These are phyloP conservation scores for pig (Sus scrofa) DNA, from an alignment of 2,113 vertebrate genomes.

Conservation along the genomic window T2T-Sscrofa CM000812.6:91761501-91762000, in stretches of 20 bases:
- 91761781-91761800: neutral
- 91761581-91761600: neutral
- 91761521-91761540: too few species aligned
- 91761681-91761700: conserved; percentile 6
- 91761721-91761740: neutral
- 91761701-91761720: neutral
- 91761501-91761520: too few species aligned
- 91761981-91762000: neutral
- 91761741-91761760: neutral
- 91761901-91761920: neutral
- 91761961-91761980: conserved; percentile 44
- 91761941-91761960: conserved; percentile 38
- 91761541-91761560: neutral
- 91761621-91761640: neutral
- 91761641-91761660: neutral
- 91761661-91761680: neutral
- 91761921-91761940: neutral
- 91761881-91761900: neutral
- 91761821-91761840: neutral
- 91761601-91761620: neutral
- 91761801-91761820: neutral
- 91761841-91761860: neutral
- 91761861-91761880: neutral
- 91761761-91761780: neutral
- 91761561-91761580: conserved; percentile 4